phyloP scores from a whole-genome alignment of 2,888 invertebrate species.

The Drosophila pseudotakahashii region DNA sequence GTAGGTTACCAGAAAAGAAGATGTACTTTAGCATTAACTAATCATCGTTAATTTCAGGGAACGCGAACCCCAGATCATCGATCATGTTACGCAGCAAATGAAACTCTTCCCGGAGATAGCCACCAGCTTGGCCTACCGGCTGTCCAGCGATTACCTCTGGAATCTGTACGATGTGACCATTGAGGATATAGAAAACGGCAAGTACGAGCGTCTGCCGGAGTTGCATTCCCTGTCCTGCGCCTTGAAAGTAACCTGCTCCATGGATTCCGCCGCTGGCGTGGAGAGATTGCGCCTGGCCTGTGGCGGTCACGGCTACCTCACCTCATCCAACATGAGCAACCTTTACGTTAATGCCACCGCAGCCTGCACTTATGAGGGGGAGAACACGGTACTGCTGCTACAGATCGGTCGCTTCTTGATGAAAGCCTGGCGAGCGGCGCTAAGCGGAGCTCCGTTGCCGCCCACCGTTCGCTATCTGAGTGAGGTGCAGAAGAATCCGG shows the following conservation, averaged over 20 bases:
- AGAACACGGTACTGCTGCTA: slow-evolving; percentile 95
- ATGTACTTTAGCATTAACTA: too few relatives aligned
- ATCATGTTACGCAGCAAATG: slow-evolving; percentile 97
- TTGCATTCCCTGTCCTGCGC: slow-evolving; percentile 94
- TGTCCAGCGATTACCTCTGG: slow-evolving; percentile 90
- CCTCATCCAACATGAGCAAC: slow-evolving; percentile 91
- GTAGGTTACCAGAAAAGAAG: slow-evolving; percentile 83
- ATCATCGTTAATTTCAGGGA: slow-evolving; percentile 85
- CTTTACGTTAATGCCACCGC: slow-evolving; percentile 92
- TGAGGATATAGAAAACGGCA: slow-evolving; percentile 90
- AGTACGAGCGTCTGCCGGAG: slow-evolving; percentile 92
- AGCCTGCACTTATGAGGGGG: slow-evolving; percentile 97
- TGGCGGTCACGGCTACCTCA: slow-evolving; percentile 98
- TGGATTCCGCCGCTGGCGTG: slow-evolving; percentile 89
- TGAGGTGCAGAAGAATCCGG: slow-evolving; percentile 51
- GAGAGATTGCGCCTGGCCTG: slow-evolving; percentile 94
- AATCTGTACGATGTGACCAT: slow-evolving; percentile 92
- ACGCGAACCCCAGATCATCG: slow-evolving; percentile 94
- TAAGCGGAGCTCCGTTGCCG: slow-evolving; percentile 86
- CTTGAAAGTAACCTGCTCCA: slow-evolving; percentile 92
- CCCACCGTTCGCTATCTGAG: slow-evolving; percentile 89
- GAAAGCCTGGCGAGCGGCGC: slow-evolving; percentile 90
- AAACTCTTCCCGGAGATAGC: slow-evolving; percentile 94
- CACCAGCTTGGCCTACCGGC: slow-evolving; percentile 90
- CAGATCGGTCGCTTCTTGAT: slow-evolving; percentile 94